phyloP scores from a whole-genome alignment of 2,113 vertebrate genomes.

The Rhabdomys dilectus region DNA sequence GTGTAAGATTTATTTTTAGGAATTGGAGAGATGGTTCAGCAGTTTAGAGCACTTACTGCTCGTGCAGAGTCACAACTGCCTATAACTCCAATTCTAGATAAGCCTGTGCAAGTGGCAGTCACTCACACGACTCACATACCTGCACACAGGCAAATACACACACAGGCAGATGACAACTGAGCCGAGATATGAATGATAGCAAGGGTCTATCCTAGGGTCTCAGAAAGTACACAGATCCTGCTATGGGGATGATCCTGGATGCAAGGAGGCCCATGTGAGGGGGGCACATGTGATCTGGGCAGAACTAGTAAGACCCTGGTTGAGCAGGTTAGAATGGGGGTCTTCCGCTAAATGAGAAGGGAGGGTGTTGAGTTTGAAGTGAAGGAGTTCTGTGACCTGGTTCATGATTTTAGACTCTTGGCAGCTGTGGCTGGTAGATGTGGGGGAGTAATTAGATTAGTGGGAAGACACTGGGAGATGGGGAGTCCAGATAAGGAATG shows the following conservation, averaged over 20 bases:
- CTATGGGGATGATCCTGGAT: neutral
- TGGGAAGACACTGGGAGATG: neutral
- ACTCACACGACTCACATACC: neutral
- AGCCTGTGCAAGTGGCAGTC: neutral
- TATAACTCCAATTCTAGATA: neutral
- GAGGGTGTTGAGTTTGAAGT: neutral
- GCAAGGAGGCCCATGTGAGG: neutral
- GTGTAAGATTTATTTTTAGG: neutral
- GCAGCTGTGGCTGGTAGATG: neutral
- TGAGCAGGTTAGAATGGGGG: neutral
- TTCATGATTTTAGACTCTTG: conserved; percentile 18
- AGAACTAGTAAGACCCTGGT: neutral
- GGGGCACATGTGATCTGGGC: neutral
- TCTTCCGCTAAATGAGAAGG: neutral
- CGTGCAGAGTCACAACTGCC: neutral
- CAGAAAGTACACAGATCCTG: neutral
- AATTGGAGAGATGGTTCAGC: neutral
- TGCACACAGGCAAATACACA: neutral
- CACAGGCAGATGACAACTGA: neutral
- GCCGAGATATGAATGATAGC: neutral
- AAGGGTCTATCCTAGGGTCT: neutral
- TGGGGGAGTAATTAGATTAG: neutral
- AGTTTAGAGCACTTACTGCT: neutral
- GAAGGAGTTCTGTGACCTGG: neutral
- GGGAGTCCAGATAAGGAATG: neutral